Evolutionary conservation across 2,797 vertebrate genomes (phyloP).

Genomic region (Acanthurus leucopareius): DNA sequence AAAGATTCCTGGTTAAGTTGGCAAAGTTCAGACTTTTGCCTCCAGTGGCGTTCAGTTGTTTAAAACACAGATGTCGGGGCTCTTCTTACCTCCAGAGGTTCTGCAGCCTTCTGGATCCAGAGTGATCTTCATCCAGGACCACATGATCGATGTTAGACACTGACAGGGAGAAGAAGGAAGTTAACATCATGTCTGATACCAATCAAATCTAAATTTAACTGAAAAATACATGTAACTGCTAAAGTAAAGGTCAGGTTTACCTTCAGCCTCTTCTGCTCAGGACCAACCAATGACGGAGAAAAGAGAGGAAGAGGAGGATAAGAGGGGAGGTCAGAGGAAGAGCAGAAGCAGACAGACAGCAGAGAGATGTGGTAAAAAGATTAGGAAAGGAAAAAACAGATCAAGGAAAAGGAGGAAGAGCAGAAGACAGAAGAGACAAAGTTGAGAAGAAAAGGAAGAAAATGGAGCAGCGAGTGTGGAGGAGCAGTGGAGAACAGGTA

Average conservation of each 20-base stretch:
- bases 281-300: constrained; percentile 34
- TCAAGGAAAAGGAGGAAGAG: constrained; percentile 23
- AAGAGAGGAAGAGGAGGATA: constrained; percentile 72
- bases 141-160: constrained; percentile 94
- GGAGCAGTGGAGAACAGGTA: too few species aligned
- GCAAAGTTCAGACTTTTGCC: too few species aligned
- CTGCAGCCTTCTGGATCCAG: constrained; percentile 92
- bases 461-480: background rate
- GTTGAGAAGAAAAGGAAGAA: too few species aligned
- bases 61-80: background rate
- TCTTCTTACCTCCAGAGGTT: constrained; percentile 93
- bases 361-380: background rate
- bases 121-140: constrained; percentile 94
- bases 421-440: background rate
- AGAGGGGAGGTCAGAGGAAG: background rate
- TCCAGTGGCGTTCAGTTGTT: too few species aligned
- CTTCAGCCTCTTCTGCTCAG: constrained; percentile 91
- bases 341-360: constrained; percentile 71
- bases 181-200: background rate
- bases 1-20: too few species aligned
- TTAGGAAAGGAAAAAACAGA: constrained; percentile 14
- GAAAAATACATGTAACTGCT: background rate
- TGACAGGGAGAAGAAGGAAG: constrained; percentile 50
- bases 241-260: constrained; percentile 45
- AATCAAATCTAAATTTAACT: background rate